Percentiles rank a stretch among this genome's conserved stretches.
These are phyloP conservation scores for Cotesia congregata DNA, from an alignment of 2,888 invertebrate species.

Conservation along the genomic window DNA sequence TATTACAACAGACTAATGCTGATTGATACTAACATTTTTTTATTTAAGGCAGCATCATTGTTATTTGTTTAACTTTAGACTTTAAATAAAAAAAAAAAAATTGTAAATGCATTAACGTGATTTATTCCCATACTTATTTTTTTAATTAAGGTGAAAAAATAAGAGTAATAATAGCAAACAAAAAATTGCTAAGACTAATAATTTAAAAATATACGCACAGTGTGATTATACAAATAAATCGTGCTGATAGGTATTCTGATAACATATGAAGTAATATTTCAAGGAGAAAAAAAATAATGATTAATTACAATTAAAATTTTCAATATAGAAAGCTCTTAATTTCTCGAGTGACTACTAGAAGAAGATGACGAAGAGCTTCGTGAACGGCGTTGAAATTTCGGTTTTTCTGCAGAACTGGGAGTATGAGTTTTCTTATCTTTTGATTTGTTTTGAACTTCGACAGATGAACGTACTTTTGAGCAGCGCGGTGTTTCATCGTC, in stretches of 20 bases:
- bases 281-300: background rate
- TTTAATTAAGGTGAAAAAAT: too few relatives aligned
- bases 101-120: too few relatives aligned
- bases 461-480: conserved; percentile 48
- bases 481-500: conserved; percentile 51
- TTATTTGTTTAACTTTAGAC: background rate
- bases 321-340: conserved; percentile 46
- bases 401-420: conserved; percentile 47
- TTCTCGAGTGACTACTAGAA: conserved; percentile 61
- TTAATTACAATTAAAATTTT: background rate
- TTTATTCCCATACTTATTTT: too few relatives aligned
- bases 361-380: conserved; percentile 51
- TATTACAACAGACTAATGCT: background rate
- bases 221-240: too few relatives aligned
- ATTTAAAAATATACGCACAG: too few relatives aligned
- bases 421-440: conserved; percentile 42
- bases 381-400: conserved; percentile 63
- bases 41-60: background rate
- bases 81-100: background rate
- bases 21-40: background rate
- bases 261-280: background rate
- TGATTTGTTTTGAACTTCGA: conserved; percentile 47
- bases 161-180: too few relatives aligned
- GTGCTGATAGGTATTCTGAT: background rate
- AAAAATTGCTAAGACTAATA: too few relatives aligned